Evolutionary conservation across 37 sponge, comb jelly and placozoan species (phyloP).

Genomic region (Crambe crambe): DNA sequence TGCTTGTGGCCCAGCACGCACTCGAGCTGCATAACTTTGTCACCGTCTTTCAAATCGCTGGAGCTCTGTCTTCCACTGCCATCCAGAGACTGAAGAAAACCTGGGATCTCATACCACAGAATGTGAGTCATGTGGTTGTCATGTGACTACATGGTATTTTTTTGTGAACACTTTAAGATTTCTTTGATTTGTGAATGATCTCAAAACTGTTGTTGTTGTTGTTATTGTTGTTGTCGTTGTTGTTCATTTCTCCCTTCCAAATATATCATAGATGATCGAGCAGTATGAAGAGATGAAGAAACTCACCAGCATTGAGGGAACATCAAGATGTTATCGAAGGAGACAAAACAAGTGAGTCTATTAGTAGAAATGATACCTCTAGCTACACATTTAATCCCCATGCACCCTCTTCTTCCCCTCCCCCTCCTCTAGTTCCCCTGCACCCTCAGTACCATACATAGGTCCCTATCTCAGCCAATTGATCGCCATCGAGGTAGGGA

Average conservation of each 20-base stretch:
- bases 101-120: slow-evolving; percentile 54
- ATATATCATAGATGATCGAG: slow-evolving; percentile 41
- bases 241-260: too few relatives aligned
- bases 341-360: slow-evolving; percentile 36
- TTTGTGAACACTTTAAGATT: too few relatives aligned
- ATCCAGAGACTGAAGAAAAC: slow-evolving; percentile 63
- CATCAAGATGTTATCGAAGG: slow-evolving; percentile 30
- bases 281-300: slow-evolving; percentile 18
- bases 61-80: slow-evolving; percentile 41
- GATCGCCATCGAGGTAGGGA: slow-evolving; percentile 66
- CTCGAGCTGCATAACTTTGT: slow-evolving; percentile 44
- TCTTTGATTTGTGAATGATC: too few relatives aligned
- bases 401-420: background rate
- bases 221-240: too few relatives aligned
- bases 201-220: too few relatives aligned
- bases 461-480: slow-evolving; percentile 72
- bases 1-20: slow-evolving; percentile 30
- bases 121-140: slow-evolving; percentile 14
- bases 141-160: background rate
- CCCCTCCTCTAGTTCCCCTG: slow-evolving; percentile 34
- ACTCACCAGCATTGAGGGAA: slow-evolving; percentile 27
- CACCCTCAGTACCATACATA: slow-evolving; percentile 68
- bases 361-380: background rate
- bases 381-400: background rate
- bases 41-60: slow-evolving; percentile 60